Conservation (phyloP, 1,140 invertebrate genomes). For the Drosophila sulfurigaster region DNA sequence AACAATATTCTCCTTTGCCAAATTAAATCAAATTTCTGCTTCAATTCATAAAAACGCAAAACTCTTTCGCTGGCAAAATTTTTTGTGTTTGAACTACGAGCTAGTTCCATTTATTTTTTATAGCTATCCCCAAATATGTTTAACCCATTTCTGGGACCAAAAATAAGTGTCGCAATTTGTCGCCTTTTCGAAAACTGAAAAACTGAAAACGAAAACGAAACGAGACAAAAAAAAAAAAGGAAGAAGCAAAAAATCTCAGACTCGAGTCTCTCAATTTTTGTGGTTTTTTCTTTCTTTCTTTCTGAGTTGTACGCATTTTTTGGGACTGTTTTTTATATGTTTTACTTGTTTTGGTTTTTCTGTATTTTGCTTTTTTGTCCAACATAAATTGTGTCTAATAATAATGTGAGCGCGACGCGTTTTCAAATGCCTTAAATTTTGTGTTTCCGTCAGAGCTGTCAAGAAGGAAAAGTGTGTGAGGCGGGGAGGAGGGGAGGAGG, state of each 20-base stretch:
- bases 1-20: no score
- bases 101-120: constrained; percentile 18
- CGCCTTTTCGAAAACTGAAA: constrained; percentile 20
- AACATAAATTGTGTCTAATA: constrained; percentile 67
- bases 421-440: constrained; percentile 66
- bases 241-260: not conserved
- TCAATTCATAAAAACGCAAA: not conserved
- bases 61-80: no score
- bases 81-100: not conserved
- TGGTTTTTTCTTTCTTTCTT: no score
- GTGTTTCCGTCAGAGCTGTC: constrained; percentile 74
- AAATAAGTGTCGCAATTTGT: constrained; percentile 52
- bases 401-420: constrained; percentile 56
- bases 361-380: constrained; percentile 20
- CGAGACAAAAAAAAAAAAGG: constrained; percentile 1
- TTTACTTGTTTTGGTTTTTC: not conserved
- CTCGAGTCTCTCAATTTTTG: constrained; percentile 6
- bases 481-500: not conserved
- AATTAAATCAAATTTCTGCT: not conserved
- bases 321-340: not conserved
- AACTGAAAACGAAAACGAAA: constrained; percentile 17
- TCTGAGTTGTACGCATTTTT: constrained; percentile 12
- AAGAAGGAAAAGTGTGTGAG: constrained; percentile 22
- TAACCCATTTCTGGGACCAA: constrained; percentile 38
- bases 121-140: constrained; percentile 22